These are phyloP conservation scores for Hyles vespertilio DNA, from an alignment of 1,140 invertebrate species.

Conservation along the genomic window DNA sequence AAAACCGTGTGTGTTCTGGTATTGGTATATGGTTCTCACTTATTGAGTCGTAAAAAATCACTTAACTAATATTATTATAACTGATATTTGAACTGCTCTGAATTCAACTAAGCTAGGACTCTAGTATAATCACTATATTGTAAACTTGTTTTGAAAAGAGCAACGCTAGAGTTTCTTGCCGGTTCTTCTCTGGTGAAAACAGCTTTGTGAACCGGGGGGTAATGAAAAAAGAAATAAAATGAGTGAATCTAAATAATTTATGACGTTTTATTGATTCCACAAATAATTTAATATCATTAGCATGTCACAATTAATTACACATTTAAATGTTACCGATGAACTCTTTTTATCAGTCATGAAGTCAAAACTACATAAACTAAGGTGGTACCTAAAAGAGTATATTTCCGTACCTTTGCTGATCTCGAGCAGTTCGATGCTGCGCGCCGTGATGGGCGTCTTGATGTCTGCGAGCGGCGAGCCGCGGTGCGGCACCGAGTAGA, in stretches of 20 bases:
- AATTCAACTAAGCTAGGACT: too few species aligned
- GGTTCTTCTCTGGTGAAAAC: too few species aligned
- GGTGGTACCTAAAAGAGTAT: background rate
- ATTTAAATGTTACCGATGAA: background rate
- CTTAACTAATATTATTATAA: background rate
- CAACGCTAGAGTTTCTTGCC: too few species aligned
- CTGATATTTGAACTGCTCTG: background rate
- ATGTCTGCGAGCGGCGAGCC: slow-evolving; percentile 82
- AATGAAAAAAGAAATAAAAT: background rate
- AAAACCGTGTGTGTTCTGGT: background rate
- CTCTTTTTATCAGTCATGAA: background rate
- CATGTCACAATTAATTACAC: background rate
- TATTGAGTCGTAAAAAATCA: background rate
- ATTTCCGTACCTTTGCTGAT: slow-evolving; percentile 77
- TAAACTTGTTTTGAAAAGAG: too few species aligned
- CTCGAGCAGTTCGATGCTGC: slow-evolving; percentile 80
- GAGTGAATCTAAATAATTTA: background rate
- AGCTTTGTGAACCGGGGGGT: too few species aligned
- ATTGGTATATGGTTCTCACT: background rate
- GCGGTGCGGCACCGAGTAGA: slow-evolving; percentile 85
- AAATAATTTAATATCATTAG: background rate
- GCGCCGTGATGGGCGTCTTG: slow-evolving; percentile 76
- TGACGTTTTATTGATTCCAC: background rate
- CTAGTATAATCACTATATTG: too few species aligned
- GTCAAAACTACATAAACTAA: background rate